A percentile compares a stretch with the other conserved stretches of the same genome.
Evolutionary conservation across 2,888 invertebrate genomes (phyloP).

Genomic region (Metopia argyrocephala): DNA sequence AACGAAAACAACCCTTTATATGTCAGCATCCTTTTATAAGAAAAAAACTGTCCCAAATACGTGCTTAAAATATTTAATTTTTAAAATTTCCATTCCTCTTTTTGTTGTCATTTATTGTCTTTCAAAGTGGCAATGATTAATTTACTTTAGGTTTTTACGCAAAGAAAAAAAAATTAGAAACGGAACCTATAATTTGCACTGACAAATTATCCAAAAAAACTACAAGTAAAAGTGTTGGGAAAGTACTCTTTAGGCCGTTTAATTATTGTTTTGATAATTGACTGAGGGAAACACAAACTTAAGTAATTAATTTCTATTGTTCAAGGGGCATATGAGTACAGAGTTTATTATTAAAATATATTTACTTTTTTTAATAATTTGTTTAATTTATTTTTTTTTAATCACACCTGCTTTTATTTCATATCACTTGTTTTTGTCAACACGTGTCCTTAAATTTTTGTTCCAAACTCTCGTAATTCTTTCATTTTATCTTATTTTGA

Average conservation of each 20-base stretch:
- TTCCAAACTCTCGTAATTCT: conserved; percentile 45
- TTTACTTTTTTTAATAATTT: too few relatives aligned
- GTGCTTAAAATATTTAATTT: conserved; percentile 60
- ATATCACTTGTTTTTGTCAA: neutral
- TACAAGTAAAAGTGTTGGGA: conserved; percentile 23
- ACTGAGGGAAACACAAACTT: conserved; percentile 11
- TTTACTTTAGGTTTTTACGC: conserved; percentile 32
- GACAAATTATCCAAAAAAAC: conserved; percentile 55
- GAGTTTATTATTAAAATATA: too few relatives aligned
- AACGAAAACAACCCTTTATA: conserved; percentile 52
- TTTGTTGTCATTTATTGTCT: conserved; percentile 39
- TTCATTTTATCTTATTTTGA: conserved; percentile 7
- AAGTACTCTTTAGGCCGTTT: conserved; percentile 41
- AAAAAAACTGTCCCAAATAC: conserved; percentile 48
- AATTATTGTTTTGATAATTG: conserved; percentile 56
- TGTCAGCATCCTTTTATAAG: too few relatives aligned
- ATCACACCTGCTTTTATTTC: conserved; percentile 43
- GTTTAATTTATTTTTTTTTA: conserved; percentile 13
- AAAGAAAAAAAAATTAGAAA: neutral
- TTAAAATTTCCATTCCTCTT: conserved; percentile 30
- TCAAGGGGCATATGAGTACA: too few relatives aligned
- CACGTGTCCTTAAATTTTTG: conserved; percentile 38
- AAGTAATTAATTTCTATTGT: conserved; percentile 50
- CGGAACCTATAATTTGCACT: conserved; percentile 44
- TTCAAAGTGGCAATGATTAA: conserved; percentile 62